Evolutionary conservation across 1,140 invertebrate genomes (phyloP), one percentile per base, ranked within the genome.

Genomic region (Drosophila guanche): DNA sequence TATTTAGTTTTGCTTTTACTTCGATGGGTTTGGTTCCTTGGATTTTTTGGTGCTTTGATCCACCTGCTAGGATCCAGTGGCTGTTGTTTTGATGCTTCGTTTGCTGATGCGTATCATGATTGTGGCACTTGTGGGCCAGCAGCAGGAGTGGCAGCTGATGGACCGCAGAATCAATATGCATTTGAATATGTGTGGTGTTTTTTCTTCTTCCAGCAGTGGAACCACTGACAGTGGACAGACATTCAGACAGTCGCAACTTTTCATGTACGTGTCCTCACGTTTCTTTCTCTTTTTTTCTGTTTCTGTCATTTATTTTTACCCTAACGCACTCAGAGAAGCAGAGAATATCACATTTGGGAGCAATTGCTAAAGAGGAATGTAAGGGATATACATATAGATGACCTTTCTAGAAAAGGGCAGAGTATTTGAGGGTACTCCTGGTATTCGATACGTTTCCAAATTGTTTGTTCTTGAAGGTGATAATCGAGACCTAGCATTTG

Each of bases 131-230:
- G 76, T 76, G 1, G 29, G 7, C 20, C 20, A 42, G 33, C 25
- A 48, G 16, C 22, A 41, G 54, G 14, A 58, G 47, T 53, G 60
- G 42, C 63, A 79, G 42, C 70, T 56, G 66, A 69, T 74, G 68
- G 72, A 78, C 74, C 83, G 59, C 83, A 86, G 83, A 86, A 86
- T 86, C 83, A 88, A 88, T 88, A 86, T 88, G 75, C 83, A 88
- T 88, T 88, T 86, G 69, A 77, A 83, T 85, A 80, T 77, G 77
- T 33, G 29, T 29, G 27, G 77, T 33, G 29, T 29, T 5, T 29
- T 29, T 27, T 27, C 8, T 55, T 69, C 47, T 42, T 41, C 14
- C 4, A 41, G 58, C 40, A 52, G 50, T 41, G 43, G 16, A 22
- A 7, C 14, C 22, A 40, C 22, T 45, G 20, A 10, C 47, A 29